Conservation (phyloP, 2,113 vertebrate species). For the Mobula hypostoma region DNA sequence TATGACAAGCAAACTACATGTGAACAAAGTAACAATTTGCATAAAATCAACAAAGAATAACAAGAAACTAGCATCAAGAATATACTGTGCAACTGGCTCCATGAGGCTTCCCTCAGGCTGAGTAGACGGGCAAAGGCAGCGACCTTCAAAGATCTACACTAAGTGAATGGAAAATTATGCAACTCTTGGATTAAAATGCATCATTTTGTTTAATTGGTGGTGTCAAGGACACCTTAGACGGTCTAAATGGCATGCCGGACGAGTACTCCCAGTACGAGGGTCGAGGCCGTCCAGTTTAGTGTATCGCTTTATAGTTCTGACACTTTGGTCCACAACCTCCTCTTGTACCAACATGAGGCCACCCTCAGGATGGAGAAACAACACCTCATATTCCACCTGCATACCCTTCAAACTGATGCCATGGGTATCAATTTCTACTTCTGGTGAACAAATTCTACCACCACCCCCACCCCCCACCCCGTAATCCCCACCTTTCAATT, state of each 20-base stretch:
- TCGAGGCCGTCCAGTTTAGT: too few species aligned
- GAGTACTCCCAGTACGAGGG: background rate
- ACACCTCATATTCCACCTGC: too few species aligned
- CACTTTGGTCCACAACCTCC: too few species aligned
- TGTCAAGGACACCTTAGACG: background rate
- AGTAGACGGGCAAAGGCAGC: background rate
- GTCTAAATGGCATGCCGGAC: background rate
- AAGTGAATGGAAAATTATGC: background rate
- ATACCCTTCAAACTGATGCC: too few species aligned
- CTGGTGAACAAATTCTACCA: too few species aligned
- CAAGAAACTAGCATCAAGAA: background rate
- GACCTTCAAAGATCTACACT: background rate
- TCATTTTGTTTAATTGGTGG: too few species aligned
- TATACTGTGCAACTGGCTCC: background rate
- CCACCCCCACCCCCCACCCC: too few species aligned
- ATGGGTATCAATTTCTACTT: too few species aligned
- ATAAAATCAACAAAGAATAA: conserved; percentile 14
- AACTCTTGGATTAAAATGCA: background rate
- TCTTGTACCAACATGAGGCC: too few species aligned
- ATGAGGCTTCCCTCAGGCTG: background rate
- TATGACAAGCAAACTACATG: background rate
- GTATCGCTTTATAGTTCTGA: background rate
- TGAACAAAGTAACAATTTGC: background rate
- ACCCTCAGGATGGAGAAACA: too few species aligned
- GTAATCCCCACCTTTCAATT: too few species aligned